phyloP scores from a whole-genome alignment of 2,113 vertebrate species.

The Anhinga anhinga region DNA sequence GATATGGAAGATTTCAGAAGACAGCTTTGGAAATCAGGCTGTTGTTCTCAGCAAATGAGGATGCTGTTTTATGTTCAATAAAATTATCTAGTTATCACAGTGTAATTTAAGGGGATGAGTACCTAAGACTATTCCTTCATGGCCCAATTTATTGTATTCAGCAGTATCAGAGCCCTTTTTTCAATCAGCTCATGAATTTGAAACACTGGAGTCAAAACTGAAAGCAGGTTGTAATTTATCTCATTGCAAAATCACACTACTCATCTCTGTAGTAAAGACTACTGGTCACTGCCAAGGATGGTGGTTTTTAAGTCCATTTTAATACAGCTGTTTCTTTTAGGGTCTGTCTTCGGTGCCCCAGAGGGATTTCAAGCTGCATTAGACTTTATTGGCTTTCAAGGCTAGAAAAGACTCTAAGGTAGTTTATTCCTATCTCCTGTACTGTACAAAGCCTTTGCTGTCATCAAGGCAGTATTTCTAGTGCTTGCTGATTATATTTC shows the following conservation, averaged over 20 bases:
- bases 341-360: not conserved
- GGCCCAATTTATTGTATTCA: not conserved
- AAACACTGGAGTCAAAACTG: not conserved
- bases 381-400: not conserved
- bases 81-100: not conserved
- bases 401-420: not conserved
- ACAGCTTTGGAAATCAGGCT: not conserved
- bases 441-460: not conserved
- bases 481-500: not conserved
- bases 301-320: not conserved
- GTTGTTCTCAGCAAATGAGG: not conserved
- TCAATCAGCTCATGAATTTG: not conserved
- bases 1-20: constrained; percentile 35
- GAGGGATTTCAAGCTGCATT: not conserved
- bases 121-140: not conserved
- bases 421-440: not conserved
- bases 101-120: not conserved
- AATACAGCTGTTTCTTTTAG: not conserved
- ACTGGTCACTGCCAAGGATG: not conserved
- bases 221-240: not conserved
- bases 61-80: not conserved
- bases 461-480: not conserved
- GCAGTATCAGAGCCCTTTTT: not conserved
- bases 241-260: not conserved
- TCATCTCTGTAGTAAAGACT: not conserved